A percentile compares a stretch with the other conserved stretches of the same genome.
These are phyloP conservation scores for Celastrina argiolus DNA, from an alignment of 2,888 invertebrate species.

Conservation along the genomic window DNA sequence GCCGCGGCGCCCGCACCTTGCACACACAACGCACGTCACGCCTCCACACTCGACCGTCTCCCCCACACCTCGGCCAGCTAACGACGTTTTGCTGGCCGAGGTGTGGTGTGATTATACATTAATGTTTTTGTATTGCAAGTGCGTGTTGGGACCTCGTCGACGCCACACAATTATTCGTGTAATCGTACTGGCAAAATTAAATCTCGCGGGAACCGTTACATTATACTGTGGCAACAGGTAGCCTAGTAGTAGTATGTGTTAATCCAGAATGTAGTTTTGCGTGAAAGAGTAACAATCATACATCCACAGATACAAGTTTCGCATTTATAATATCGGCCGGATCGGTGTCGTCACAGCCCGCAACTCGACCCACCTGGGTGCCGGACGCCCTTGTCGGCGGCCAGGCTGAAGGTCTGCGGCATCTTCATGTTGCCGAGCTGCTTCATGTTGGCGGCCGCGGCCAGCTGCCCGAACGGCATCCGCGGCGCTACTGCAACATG, in stretches of 20 bases:
- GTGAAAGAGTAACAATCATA: too few species aligned
- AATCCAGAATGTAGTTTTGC: too few species aligned
- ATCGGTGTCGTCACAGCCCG: too few species aligned
- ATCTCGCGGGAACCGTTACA: background rate
- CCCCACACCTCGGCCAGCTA: too few species aligned
- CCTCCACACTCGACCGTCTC: background rate
- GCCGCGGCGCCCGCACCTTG: constrained; percentile 24
- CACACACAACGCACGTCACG: background rate
- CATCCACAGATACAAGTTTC: too few species aligned
- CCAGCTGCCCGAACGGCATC: constrained; percentile 1
- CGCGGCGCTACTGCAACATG: background rate
- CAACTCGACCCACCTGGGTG: background rate
- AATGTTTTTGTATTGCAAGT: too few species aligned
- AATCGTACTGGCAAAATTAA: too few species aligned
- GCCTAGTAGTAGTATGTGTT: too few species aligned
- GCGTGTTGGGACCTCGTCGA: background rate
- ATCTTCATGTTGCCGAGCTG: background rate
- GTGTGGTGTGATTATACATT: too few species aligned
- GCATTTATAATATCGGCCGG: too few species aligned
- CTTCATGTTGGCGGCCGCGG: background rate
- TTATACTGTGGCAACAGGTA: background rate
- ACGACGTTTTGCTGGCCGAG: too few species aligned
- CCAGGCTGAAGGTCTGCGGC: background rate
- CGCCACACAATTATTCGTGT: background rate
- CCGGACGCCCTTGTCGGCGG: background rate